Percentiles rank a stretch among this genome's conserved stretches.
Conservation (phyloP, 2,888 invertebrate genomes). For the Himalopsyche anomala region DNA sequence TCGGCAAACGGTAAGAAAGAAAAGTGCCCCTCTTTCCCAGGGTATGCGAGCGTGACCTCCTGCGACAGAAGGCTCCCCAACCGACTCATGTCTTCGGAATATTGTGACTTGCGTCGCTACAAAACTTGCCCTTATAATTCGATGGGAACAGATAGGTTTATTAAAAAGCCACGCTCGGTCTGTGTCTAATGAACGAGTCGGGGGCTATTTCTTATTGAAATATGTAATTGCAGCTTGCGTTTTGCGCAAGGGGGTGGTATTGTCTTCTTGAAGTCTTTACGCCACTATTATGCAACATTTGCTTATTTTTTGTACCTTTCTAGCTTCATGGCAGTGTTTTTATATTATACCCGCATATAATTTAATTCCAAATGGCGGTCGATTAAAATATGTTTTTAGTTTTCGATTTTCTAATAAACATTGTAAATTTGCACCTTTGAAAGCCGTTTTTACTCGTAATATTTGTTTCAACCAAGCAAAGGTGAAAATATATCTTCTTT, state of each 20-base stretch:
- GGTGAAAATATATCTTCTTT: too few species aligned
- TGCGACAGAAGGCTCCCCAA: constrained; percentile 49
- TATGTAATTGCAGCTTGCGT: constrained; percentile 44
- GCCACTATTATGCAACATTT: constrained; percentile 41
- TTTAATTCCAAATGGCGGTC: too few species aligned
- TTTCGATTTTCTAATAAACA: too few species aligned
- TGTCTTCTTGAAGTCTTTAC: neutral
- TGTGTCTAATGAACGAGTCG: constrained; percentile 61
- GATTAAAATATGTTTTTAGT: too few species aligned
- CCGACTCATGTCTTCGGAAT: constrained; percentile 43
- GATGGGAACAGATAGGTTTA: constrained; percentile 62
- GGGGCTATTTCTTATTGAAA: constrained; percentile 58
- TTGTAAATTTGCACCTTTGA: too few species aligned
- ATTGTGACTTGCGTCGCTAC: constrained; percentile 42
- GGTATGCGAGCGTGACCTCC: constrained; percentile 55
- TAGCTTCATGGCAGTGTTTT: too few species aligned
- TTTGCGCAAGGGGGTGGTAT: neutral
- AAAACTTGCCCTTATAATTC: constrained; percentile 55
- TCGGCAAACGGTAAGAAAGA: constrained; percentile 18
- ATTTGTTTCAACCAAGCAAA: too few species aligned
- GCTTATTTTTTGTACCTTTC: neutral
- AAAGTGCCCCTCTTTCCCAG: constrained; percentile 59
- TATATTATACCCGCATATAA: too few species aligned
- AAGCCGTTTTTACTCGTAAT: too few species aligned
- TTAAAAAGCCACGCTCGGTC: constrained; percentile 64